Percentiles rank a stretch among this genome's conserved stretches.
phyloP scores from a whole-genome alignment of 2,797 vertebrate genomes.

The Tenualosa thibaudeaui region DNA sequence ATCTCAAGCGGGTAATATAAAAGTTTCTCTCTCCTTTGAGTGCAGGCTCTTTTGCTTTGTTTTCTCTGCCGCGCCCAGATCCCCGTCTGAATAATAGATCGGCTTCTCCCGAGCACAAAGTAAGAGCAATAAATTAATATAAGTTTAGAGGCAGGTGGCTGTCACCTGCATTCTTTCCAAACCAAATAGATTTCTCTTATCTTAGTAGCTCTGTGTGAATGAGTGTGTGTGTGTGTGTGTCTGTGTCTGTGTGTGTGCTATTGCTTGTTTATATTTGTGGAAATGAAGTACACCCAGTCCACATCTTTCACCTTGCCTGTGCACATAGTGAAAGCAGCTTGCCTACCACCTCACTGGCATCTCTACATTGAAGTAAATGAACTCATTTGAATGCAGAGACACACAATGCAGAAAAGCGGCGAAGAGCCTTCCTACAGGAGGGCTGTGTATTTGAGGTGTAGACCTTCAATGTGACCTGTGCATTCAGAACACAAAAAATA shows the following conservation, averaged over 20 bases:
- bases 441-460: background rate
- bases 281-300: background rate
- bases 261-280: background rate
- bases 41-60: background rate
- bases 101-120: background rate
- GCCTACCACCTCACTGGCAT: background rate
- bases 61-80: background rate
- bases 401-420: background rate
- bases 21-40: constrained; percentile 7
- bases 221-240: background rate
- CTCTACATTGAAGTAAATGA: background rate
- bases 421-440: background rate
- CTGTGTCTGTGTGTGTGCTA: background rate
- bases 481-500: background rate
- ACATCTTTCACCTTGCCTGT: background rate
- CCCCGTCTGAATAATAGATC: constrained; percentile 11
- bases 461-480: background rate
- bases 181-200: constrained; percentile 9
- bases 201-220: background rate
- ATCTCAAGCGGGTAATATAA: constrained; percentile 3
- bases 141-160: background rate
- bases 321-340: background rate
- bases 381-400: background rate
- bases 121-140: constrained; percentile 2
- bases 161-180: background rate